A percentile compares a stretch with the other conserved stretches of the same genome.
Evolutionary conservation across 2,888 invertebrate species (phyloP).

Genomic region (Nomada flava): DNA sequence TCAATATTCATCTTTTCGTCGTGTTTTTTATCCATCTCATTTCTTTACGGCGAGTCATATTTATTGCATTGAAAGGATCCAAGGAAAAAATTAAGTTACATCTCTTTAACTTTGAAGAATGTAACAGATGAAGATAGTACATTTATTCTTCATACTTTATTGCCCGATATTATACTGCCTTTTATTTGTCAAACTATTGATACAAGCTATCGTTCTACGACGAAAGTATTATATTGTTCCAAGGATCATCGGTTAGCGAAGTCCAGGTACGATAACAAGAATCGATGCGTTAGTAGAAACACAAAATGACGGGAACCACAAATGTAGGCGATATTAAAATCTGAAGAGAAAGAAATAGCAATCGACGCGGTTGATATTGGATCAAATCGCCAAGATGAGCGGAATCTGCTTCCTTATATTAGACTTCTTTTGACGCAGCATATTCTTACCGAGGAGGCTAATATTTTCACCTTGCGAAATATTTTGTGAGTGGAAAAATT

Average conservation of each 20-base stretch:
- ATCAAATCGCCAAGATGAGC: slow-evolving; percentile 20
- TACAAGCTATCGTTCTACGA: background rate
- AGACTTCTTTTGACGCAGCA: background rate
- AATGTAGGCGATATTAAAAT: slow-evolving; percentile 43
- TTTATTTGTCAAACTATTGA: slow-evolving; percentile 4
- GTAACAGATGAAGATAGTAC: too few species aligned
- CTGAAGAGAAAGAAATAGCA: slow-evolving; percentile 10
- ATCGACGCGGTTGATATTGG: slow-evolving; percentile 7
- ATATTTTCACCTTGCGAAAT: background rate
- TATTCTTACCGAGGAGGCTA: background rate
- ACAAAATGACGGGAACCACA: slow-evolving; percentile 10
- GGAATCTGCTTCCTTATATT: background rate
- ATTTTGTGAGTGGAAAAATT: background rate
- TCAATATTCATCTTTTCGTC: too few species aligned
- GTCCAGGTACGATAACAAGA: background rate
- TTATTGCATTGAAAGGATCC: too few species aligned
- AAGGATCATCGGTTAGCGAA: background rate
- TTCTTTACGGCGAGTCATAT: too few species aligned
- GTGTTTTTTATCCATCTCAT: too few species aligned
- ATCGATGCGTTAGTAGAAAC: slow-evolving; percentile 18
- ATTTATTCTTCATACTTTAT: too few species aligned
- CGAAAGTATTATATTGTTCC: background rate
- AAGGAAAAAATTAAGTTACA: too few species aligned
- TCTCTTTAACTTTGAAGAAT: too few species aligned
- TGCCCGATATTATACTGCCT: too few species aligned